These are phyloP conservation scores for Heterotis niloticus DNA, from an alignment of 2,113 vertebrate species.

Conservation along the genomic window DNA sequence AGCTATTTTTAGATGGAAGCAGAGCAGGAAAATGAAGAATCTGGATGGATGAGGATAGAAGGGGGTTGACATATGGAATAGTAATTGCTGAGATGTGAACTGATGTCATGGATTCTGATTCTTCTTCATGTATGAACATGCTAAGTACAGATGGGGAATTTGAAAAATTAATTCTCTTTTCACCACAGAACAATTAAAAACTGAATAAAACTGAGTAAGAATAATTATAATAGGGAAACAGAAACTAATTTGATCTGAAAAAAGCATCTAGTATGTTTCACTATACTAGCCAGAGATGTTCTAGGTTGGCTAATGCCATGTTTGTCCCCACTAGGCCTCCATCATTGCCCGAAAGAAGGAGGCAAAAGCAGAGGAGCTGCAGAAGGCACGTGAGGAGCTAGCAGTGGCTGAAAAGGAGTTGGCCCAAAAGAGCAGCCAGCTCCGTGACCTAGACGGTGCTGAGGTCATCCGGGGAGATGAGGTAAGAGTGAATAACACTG, in stretches of 20 bases:
- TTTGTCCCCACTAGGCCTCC: conserved; percentile 71
- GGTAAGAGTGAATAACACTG: conserved; percentile 55
- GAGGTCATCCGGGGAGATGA: conserved; percentile 81
- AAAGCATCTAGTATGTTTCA: too few species aligned
- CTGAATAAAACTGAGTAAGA: too few species aligned
- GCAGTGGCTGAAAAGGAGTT: conserved; percentile 70
- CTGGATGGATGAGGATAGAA: not conserved
- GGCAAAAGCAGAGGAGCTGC: conserved; percentile 88
- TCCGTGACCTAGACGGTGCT: conserved; percentile 65
- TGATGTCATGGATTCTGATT: too few species aligned
- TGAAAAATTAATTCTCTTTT: too few species aligned
- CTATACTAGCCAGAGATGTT: not conserved
- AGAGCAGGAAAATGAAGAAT: conserved; percentile 20
- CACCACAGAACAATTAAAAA: too few species aligned
- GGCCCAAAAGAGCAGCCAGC: conserved; percentile 70
- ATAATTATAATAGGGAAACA: too few species aligned
- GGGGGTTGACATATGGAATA: too few species aligned
- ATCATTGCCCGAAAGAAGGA: conserved; percentile 89
- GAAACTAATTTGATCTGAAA: too few species aligned
- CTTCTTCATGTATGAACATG: too few species aligned
- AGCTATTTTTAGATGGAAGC: conserved; percentile 27
- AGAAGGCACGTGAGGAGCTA: conserved; percentile 85
- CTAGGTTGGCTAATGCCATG: not conserved
- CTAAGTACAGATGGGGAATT: too few species aligned
- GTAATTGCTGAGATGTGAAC: too few species aligned